These are phyloP conservation scores for Malachius bipustulatus DNA, from an alignment of 2,888 invertebrate genomes.

Conservation along the genomic window DNA sequence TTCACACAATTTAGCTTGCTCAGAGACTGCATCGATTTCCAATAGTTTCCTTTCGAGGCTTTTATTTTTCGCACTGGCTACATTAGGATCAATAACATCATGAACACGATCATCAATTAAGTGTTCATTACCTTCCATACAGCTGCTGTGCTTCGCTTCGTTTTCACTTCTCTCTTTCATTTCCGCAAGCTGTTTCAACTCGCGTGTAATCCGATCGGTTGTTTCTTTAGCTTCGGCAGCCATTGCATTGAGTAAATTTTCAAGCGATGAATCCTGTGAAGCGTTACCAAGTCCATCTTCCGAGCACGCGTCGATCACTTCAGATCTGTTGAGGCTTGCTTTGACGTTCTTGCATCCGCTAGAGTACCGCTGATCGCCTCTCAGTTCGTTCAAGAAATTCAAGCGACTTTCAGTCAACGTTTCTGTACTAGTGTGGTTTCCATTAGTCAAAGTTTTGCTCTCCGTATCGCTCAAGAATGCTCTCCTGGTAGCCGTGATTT, in stretches of 20 bases:
- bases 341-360: conserved; percentile 16
- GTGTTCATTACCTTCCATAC: conserved; percentile 37
- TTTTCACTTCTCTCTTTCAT: conserved; percentile 17
- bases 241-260: conserved; percentile 60
- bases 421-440: conserved; percentile 22
- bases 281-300: conserved; percentile 13
- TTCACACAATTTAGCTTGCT: conserved; percentile 40
- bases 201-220: conserved; percentile 52
- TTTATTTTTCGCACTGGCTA: conserved; percentile 5
- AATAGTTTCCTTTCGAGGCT: conserved; percentile 18
- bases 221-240: conserved; percentile 67
- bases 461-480: conserved; percentile 36
- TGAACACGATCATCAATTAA: conserved; percentile 18
- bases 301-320: conserved; percentile 20
- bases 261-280: conserved; percentile 37
- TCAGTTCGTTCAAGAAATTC: conserved; percentile 32
- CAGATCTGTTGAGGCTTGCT: conserved; percentile 21
- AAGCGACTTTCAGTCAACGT: conserved; percentile 32
- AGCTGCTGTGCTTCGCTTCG: conserved; percentile 31
- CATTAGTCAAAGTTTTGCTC: conserved; percentile 22
- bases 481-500: conserved; percentile 29
- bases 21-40: conserved; percentile 38
- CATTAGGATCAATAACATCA: not conserved
- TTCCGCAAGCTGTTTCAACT: conserved; percentile 36
- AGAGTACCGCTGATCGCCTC: conserved; percentile 13